These are phyloP conservation scores for Mya arenaria DNA, from an alignment of 1,140 invertebrate species.

Conservation along the genomic window DNA sequence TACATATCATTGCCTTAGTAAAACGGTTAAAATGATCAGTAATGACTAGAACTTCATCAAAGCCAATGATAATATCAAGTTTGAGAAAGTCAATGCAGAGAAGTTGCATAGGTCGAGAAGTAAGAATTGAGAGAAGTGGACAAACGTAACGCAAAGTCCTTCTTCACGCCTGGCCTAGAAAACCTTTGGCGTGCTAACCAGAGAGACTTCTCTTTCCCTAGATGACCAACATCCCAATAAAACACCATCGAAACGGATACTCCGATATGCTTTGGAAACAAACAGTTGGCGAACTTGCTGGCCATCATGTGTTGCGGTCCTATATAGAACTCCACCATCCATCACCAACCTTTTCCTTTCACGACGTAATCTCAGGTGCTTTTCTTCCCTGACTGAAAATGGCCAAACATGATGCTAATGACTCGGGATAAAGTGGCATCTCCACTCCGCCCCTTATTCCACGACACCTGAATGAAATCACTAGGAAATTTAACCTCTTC, in stretches of 20 bases:
- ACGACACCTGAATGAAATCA: no score
- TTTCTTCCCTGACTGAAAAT: no score
- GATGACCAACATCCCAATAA: constrained; percentile 33
- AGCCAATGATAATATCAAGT: constrained; percentile 37
- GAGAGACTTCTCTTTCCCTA: constrained; percentile 22
- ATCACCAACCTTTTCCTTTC: neutral
- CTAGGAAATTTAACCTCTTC: no score
- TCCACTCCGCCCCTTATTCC: no score
- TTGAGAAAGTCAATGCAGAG: constrained; percentile 32
- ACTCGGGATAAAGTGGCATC: no score
- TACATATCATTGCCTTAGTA: constrained; percentile 13
- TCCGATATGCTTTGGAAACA: neutral
- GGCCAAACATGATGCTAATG: no score
- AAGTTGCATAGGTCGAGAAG: constrained; percentile 10
- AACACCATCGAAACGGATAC: neutral
- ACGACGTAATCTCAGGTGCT: neutral
- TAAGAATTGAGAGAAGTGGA: neutral
- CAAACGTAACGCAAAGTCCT: no score
- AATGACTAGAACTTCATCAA: constrained; percentile 41
- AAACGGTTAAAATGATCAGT: constrained; percentile 58
- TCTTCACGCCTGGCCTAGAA: constrained; percentile 11
- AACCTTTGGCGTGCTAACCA: constrained; percentile 23
- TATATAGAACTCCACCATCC: neutral
- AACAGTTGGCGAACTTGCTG: constrained; percentile 10
- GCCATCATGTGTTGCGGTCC: neutral